A percentile compares a stretch with the other conserved stretches of the same genome.
These are phyloP conservation scores for Diceros bicornis DNA, from an alignment of 2,797 vertebrate genomes.

Conservation along the genomic window DNA sequence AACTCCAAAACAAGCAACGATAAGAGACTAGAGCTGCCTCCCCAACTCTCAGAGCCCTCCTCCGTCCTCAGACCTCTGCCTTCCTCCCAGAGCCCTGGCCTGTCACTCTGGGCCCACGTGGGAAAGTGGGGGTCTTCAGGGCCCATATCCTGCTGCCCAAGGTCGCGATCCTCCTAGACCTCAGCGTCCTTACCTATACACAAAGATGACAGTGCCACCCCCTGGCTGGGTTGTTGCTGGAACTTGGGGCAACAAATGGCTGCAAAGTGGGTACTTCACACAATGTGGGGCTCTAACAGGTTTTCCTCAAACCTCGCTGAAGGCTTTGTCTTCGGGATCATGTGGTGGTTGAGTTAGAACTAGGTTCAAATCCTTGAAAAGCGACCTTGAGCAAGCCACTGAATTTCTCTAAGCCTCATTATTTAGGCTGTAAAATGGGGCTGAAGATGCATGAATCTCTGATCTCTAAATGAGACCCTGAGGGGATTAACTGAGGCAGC, in stretches of 20 bases:
- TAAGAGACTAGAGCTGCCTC: fast-evolving
- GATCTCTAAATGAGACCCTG: not conserved
- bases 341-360: not conserved
- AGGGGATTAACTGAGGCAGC: not conserved
- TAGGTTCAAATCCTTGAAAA: not conserved
- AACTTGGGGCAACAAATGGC: too few relatives aligned
- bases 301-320: not conserved
- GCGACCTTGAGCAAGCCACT: not conserved
- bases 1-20: not conserved
- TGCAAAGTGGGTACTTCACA: too few relatives aligned
- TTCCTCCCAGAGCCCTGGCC: not conserved
- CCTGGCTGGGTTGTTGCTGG: not conserved
- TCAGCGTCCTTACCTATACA: not conserved
- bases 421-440: not conserved
- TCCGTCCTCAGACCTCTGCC: not conserved
- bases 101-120: fast-evolving
- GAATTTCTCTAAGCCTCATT: not conserved
- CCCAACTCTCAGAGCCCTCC: not conserved
- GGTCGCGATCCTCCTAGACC: not conserved
- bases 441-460: not conserved
- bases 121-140: fast-evolving
- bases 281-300: fast-evolving
- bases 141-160: not conserved
- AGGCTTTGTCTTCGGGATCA: not conserved
- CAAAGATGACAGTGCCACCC: fast-evolving